Percentiles rank a stretch among this genome's conserved stretches.
These are phyloP conservation scores for Eretmocerus hayati DNA, from an alignment of 2,888 invertebrate genomes.

Conservation along the genomic window DNA sequence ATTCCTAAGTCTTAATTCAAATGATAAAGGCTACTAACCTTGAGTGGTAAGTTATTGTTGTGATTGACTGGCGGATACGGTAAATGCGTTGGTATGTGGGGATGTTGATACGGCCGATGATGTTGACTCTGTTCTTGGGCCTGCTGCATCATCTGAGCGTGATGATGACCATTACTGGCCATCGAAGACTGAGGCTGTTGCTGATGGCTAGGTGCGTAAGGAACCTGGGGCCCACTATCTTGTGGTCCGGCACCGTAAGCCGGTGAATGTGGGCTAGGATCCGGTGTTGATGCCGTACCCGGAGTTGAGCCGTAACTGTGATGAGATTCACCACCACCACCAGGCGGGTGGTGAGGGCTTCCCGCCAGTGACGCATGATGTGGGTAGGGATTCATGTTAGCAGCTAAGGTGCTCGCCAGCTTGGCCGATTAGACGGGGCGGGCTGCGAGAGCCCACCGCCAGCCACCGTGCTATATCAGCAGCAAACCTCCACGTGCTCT, in stretches of 20 bases:
- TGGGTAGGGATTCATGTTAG: constrained; percentile 79
- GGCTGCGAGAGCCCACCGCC: constrained; percentile 42
- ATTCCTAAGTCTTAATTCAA: too few species aligned
- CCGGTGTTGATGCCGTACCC: constrained; percentile 43
- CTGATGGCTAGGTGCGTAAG: constrained; percentile 34
- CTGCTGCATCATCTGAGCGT: constrained; percentile 29
- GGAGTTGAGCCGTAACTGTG: constrained; percentile 43
- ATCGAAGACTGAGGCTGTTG: constrained; percentile 43
- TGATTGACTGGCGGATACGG: constrained; percentile 44
- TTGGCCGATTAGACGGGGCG: constrained; percentile 62
- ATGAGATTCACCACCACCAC: constrained; percentile 33
- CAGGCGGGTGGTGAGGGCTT: constrained; percentile 46
- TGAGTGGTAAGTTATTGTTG: constrained; percentile 50
- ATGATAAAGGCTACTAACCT: too few species aligned
- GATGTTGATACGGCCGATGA: constrained; percentile 50
- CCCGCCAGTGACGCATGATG: constrained; percentile 49
- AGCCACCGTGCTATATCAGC: neutral
- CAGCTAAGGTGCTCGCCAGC: constrained; percentile 77
- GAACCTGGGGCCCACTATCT: constrained; percentile 23
- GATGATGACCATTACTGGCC: constrained; percentile 41
- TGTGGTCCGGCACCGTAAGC: constrained; percentile 32
- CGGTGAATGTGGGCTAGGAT: constrained; percentile 45
- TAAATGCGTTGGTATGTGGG: constrained; percentile 52
- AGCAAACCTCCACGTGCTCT: constrained; percentile 19
- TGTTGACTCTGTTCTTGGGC: constrained; percentile 48